phyloP scores from a whole-genome alignment of 2,797 vertebrate genomes.

The Avahi laniger region DNA sequence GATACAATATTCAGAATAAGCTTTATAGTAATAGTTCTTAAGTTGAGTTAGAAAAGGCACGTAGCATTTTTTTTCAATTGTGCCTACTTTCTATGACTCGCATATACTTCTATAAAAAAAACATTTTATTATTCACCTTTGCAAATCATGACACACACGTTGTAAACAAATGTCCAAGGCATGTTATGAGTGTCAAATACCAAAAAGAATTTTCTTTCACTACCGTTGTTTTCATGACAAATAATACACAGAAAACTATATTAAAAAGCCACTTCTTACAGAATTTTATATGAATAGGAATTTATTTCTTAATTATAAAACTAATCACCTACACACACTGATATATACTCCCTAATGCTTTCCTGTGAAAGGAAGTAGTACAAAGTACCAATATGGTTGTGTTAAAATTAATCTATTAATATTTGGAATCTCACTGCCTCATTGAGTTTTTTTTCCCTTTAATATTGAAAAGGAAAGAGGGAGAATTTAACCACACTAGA shows the following conservation, averaged over 20 bases:
- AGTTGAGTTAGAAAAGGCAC: not conserved
- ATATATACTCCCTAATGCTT: not conserved
- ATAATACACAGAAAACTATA: not conserved
- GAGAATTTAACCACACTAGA: not conserved
- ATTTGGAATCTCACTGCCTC: not conserved
- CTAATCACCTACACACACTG: not conserved
- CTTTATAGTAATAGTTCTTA: not conserved
- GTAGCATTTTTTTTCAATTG: not conserved
- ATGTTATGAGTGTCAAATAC: not conserved
- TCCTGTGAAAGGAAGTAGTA: not conserved
- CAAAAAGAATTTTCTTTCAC: not conserved
- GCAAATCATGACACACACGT: not conserved
- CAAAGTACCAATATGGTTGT: not conserved
- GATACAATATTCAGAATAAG: not conserved
- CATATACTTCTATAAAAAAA: not conserved
- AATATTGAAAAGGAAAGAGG: not conserved
- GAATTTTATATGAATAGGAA: not conserved
- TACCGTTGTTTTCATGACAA: not conserved
- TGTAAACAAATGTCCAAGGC: not conserved
- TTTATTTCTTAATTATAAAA: slow-evolving; percentile 17
- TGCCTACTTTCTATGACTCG: not conserved
- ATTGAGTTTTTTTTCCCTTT: not conserved
- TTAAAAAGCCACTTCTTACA: not conserved
- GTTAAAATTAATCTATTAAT: not conserved
- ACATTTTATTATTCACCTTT: not conserved